Evolutionary conservation across 2,113 vertebrate genomes (phyloP).

Genomic region (Columba livia): DNA sequence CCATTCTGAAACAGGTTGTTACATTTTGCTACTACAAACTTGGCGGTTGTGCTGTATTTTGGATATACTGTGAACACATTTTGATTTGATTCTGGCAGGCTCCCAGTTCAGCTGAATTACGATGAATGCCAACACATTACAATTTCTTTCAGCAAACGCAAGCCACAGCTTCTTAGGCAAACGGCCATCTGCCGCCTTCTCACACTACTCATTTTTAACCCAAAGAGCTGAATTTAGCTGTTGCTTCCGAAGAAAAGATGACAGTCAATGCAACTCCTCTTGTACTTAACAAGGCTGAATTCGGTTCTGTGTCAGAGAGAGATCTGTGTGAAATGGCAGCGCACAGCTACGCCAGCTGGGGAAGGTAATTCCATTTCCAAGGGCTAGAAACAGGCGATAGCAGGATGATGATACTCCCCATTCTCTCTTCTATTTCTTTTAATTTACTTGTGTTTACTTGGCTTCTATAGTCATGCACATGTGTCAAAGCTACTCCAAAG

Average conservation of each 20-base stretch:
- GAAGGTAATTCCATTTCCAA: not conserved
- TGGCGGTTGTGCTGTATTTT: conserved; percentile 38
- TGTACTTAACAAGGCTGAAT: not conserved
- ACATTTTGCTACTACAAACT: conserved; percentile 22
- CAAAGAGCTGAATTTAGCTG: not conserved
- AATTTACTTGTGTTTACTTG: not conserved
- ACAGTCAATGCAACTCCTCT: not conserved
- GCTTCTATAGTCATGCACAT: accelerated
- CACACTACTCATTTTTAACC: not conserved
- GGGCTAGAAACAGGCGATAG: not conserved
- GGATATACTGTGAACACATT: conserved; percentile 48
- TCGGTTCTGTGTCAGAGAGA: not conserved
- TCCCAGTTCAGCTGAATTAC: conserved; percentile 56
- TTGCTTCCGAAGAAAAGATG: not conserved
- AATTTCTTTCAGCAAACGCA: conserved; percentile 32
- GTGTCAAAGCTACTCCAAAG: not conserved
- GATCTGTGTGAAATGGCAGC: not conserved
- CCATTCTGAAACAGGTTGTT: conserved; percentile 3
- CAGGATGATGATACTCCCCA: not conserved
- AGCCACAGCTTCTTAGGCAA: conserved; percentile 28
- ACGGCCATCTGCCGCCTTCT: conserved; percentile 41
- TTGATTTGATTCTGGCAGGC: conserved; percentile 49
- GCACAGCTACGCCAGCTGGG: not conserved
- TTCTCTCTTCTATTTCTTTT: not conserved
- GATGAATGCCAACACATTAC: conserved; percentile 39